A percentile compares a stretch with the other conserved stretches of the same genome.
These are phyloP conservation scores for Prochilodus magdalenae DNA, from an alignment of 2,113 vertebrate species.

Conservation along the genomic window DNA sequence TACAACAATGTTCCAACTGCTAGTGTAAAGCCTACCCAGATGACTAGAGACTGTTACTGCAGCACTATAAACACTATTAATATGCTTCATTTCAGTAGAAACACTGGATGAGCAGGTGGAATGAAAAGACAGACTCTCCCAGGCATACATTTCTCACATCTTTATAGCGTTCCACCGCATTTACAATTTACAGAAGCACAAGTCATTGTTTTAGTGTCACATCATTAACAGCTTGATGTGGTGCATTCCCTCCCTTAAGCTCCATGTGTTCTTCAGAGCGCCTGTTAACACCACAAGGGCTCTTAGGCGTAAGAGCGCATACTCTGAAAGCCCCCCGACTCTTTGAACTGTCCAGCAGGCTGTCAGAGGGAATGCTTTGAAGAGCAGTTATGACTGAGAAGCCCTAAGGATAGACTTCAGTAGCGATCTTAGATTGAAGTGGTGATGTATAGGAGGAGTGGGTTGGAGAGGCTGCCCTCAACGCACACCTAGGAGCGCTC, in stretches of 20 bases:
- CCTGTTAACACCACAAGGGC: background rate
- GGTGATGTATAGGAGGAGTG: conserved; percentile 7
- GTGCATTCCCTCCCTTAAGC: background rate
- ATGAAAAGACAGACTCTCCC: background rate
- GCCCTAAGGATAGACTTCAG: background rate
- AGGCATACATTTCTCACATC: background rate
- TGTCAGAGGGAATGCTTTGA: conserved; percentile 28
- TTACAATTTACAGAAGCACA: background rate
- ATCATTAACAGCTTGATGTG: conserved; percentile 2
- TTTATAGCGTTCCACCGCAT: background rate
- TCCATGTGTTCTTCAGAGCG: background rate
- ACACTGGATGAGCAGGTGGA: no score
- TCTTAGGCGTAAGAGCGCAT: background rate
- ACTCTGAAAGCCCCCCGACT: background rate
- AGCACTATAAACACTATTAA: no score
- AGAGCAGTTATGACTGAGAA: background rate
- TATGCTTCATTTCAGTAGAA: no score
- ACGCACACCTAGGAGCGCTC: background rate
- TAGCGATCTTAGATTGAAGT: conserved; percentile 16
- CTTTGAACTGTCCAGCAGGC: background rate
- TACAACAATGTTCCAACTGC: no score
- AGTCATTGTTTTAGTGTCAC: background rate
- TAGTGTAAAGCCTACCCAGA: no score
- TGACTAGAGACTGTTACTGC: no score
- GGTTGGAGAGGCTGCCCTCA: background rate